phyloP scores from a whole-genome alignment of 2,888 invertebrate species.

The Callosobruchus maculatus region DNA sequence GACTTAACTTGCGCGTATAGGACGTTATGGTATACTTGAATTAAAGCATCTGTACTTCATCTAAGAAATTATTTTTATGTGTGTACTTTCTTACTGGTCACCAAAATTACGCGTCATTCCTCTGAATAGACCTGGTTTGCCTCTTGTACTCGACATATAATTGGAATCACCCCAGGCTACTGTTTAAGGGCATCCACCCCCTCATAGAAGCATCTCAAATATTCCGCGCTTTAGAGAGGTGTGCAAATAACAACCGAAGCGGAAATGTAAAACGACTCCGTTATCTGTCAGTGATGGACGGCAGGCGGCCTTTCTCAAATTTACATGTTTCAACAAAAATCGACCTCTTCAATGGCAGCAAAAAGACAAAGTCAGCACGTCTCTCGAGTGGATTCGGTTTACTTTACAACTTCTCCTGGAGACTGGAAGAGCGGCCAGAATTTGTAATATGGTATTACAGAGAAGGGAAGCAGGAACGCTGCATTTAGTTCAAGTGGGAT shows the following conservation, averaged over 20 bases:
- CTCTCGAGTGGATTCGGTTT: slow-evolving; percentile 44
- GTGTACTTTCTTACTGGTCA: too few relatives aligned
- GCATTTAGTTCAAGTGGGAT: background rate
- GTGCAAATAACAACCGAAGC: slow-evolving; percentile 8
- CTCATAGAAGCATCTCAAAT: background rate
- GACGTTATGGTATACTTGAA: too few relatives aligned
- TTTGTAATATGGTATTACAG: background rate
- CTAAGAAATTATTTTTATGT: too few relatives aligned
- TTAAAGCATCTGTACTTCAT: too few relatives aligned
- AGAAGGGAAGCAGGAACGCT: background rate
- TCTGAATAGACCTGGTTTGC: too few relatives aligned
- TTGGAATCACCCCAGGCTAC: background rate
- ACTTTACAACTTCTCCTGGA: slow-evolving; percentile 23
- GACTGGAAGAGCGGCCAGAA: background rate
- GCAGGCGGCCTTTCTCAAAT: slow-evolving; percentile 34
- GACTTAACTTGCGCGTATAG: too few relatives aligned
- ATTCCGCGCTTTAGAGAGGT: background rate
- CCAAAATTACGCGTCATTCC: too few relatives aligned
- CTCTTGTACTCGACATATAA: background rate
- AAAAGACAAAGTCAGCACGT: slow-evolving; percentile 39
- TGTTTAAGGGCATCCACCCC: background rate
- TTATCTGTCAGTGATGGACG: slow-evolving; percentile 42
- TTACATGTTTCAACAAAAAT: slow-evolving; percentile 50
- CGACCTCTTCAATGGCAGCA: slow-evolving; percentile 35
- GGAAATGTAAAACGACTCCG: background rate